Percentiles rank a stretch among this genome's conserved stretches.
Conservation (phyloP, 2,113 vertebrate species). For the Genyomyrus donnyi region DNA sequence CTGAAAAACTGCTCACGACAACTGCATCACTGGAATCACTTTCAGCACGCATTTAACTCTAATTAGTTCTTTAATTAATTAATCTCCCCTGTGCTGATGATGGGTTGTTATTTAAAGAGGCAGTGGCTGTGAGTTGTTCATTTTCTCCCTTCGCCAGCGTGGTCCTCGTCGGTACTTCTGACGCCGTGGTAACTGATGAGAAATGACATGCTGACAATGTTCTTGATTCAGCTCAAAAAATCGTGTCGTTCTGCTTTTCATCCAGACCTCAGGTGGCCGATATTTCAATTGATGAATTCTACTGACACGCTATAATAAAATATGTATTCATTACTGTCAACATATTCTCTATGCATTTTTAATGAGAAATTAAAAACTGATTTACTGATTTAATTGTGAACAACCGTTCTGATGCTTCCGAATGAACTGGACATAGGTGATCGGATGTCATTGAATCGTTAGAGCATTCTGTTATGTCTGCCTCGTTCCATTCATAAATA, state of each 20-base stretch:
- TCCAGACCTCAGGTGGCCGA: neutral
- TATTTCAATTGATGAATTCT: neutral
- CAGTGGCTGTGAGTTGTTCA: neutral
- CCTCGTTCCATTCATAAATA: neutral
- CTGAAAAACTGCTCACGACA: neutral
- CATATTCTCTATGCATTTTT: neutral
- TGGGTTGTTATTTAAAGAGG: neutral
- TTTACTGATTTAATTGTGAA: neutral
- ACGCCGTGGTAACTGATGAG: neutral
- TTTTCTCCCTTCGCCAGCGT: neutral
- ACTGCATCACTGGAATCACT: neutral
- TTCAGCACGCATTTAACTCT: neutral
- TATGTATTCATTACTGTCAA: neutral
- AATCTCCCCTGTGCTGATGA: slow-evolving; percentile 1
- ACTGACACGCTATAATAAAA: neutral
- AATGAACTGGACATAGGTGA: neutral
- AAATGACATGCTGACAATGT: neutral
- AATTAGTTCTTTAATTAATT: slow-evolving; percentile 5
- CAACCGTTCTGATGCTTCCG: neutral
- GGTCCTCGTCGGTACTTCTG: neutral
- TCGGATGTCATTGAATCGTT: neutral
- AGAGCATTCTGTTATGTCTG: neutral
- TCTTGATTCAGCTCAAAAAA: neutral
- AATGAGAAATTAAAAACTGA: neutral
- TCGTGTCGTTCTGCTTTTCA: neutral